Evolutionary conservation across 2,113 vertebrate genomes (phyloP).

Genomic region (Corythoichthys haematopterus): DNA sequence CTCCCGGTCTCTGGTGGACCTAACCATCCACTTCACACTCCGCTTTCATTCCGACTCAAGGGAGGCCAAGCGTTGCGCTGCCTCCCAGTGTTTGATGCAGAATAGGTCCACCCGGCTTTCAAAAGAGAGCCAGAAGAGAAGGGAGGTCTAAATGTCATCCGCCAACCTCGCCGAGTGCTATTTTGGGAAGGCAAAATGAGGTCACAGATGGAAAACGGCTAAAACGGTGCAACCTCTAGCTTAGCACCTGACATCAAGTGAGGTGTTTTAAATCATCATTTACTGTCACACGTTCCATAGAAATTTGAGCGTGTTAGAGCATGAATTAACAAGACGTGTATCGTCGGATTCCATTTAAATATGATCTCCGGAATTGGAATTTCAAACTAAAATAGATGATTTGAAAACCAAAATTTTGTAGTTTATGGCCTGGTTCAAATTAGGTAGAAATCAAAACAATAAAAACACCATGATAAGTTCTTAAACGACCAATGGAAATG

Average conservation of each 20-base stretch:
- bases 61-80: constrained; percentile 37
- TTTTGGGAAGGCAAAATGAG: constrained; percentile 59
- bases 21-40: constrained; percentile 14
- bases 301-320: not conserved
- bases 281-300: not conserved
- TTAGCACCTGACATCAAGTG: constrained; percentile 10
- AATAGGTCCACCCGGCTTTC: constrained; percentile 46
- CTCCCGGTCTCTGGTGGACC: constrained; percentile 7
- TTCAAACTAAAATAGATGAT: too few relatives aligned
- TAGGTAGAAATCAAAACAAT: too few relatives aligned
- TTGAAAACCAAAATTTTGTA: too few relatives aligned
- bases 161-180: constrained; percentile 42
- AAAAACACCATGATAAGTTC: too few relatives aligned
- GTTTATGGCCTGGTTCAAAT: too few relatives aligned
- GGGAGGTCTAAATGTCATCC: constrained; percentile 56
- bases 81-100: constrained; percentile 57
- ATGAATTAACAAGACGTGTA: not conserved
- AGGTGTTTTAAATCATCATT: not conserved
- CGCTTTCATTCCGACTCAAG: constrained; percentile 34
- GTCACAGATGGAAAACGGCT: constrained; percentile 53
- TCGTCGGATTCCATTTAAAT: too few relatives aligned
- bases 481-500: too few relatives aligned
- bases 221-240: constrained; percentile 46
- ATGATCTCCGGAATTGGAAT: too few relatives aligned
- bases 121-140: constrained; percentile 34